Evolutionary conservation across 2,113 vertebrate species (phyloP).

Genomic region (Nettapus auritus): DNA sequence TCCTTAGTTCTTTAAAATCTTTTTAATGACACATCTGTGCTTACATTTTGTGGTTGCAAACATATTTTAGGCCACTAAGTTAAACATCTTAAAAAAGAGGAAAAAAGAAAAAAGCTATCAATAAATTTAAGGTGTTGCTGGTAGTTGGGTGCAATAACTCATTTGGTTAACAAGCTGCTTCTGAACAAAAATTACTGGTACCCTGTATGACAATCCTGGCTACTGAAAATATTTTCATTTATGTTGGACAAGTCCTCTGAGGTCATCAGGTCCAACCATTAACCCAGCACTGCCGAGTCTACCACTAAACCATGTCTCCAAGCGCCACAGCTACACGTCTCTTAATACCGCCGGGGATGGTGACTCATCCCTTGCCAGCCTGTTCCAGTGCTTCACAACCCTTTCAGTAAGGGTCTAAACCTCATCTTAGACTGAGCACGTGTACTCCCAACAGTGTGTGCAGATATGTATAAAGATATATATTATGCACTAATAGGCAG

Average conservation of each 20-base stretch:
- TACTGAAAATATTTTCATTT: neutral
- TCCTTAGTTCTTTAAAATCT: neutral
- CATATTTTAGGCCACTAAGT: slow-evolving; percentile 30
- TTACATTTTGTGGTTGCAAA: neutral
- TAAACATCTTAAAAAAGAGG: neutral
- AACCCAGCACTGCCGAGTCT: no score
- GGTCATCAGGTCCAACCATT: no score
- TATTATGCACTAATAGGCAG: neutral
- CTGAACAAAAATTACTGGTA: neutral
- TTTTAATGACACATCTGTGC: neutral
- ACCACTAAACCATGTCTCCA: no score
- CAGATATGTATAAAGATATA: neutral
- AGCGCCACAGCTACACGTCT: no score
- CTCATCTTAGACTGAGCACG: neutral
- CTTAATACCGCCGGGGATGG: no score
- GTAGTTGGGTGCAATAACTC: neutral
- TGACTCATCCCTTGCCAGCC: no score
- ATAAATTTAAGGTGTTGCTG: neutral
- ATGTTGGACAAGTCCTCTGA: no score
- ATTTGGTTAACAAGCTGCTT: slow-evolving; percentile 22
- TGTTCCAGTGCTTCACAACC: no score
- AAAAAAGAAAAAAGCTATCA: neutral
- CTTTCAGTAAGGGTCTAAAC: no score
- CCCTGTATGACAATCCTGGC: neutral
- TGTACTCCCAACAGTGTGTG: neutral